phyloP scores from a whole-genome alignment of 2,797 vertebrate genomes.

The Eurystomus glaucurus region DNA sequence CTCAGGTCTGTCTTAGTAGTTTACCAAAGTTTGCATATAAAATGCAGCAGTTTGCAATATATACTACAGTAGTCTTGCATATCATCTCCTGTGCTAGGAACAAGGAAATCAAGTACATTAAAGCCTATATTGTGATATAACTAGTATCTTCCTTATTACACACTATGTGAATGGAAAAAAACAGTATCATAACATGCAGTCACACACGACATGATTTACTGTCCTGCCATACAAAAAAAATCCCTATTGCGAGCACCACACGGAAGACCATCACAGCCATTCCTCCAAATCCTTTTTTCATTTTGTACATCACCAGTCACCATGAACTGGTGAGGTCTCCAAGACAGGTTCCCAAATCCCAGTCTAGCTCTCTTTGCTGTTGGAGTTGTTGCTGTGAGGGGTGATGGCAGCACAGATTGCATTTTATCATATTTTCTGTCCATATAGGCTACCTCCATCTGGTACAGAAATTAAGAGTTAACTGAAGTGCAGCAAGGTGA shows the following conservation, averaged over 20 bases:
- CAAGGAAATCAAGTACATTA: not conserved
- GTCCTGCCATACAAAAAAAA: not conserved
- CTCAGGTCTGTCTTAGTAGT: not conserved
- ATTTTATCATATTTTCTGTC: not conserved
- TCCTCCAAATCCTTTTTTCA: not conserved
- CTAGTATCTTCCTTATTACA: not conserved
- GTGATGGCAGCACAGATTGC: not conserved
- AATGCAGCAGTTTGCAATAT: not conserved
- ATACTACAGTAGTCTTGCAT: not conserved
- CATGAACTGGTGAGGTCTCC: not conserved
- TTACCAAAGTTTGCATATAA: not conserved
- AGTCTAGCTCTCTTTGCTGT: not conserved
- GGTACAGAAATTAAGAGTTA: slow-evolving; percentile 31
- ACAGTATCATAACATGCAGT: fast-evolving
- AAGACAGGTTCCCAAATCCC: not conserved
- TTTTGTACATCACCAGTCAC: not conserved
- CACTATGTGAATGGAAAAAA: not conserved
- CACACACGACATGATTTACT: not conserved
- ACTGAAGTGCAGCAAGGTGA: not conserved
- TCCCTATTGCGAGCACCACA: not conserved
- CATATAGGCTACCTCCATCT: not conserved
- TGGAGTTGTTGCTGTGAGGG: not conserved
- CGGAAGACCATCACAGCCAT: not conserved
- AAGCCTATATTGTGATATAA: not conserved
- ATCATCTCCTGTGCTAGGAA: not conserved